Evolutionary conservation across 1,140 invertebrate genomes (phyloP).

Genomic region (Saccostrea cuccullata): DNA sequence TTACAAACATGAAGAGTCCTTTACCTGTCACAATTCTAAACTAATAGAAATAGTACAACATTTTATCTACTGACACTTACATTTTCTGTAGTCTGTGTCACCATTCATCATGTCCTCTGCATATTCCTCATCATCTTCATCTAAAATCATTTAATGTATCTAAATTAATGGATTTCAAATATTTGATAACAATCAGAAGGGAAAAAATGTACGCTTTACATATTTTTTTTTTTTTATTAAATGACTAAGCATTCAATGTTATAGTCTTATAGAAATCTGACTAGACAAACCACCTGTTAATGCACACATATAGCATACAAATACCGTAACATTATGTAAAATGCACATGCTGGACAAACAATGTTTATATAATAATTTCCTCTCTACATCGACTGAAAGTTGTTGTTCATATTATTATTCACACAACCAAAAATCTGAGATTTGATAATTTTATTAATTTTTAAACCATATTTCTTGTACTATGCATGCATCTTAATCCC

Average conservation of each 20-base stretch:
- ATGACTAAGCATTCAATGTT: background rate
- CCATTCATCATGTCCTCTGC: constrained; percentile 69
- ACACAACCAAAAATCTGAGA: too few species aligned
- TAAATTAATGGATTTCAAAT: background rate
- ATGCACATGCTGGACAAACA: background rate
- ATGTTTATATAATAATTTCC: background rate
- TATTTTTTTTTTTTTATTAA: too few species aligned
- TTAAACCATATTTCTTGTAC: too few species aligned
- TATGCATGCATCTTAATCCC: too few species aligned
- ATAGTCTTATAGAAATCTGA: background rate
- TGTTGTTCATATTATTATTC: too few species aligned
- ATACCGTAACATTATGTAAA: background rate
- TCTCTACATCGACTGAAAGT: too few species aligned
- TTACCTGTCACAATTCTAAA: too few species aligned
- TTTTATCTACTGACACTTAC: constrained; percentile 51
- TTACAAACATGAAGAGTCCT: too few species aligned
- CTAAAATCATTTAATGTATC: background rate
- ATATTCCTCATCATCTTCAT: constrained; percentile 68
- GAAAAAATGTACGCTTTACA: too few species aligned
- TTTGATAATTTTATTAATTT: too few species aligned
- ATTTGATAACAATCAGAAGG: too few species aligned
- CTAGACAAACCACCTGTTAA: background rate
- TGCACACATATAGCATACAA: background rate
- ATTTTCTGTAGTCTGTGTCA: constrained; percentile 68
- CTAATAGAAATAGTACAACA: background rate